Evolutionary conservation across 1,140 invertebrate species (phyloP).

Genomic region (Megalopta genalis): DNA sequence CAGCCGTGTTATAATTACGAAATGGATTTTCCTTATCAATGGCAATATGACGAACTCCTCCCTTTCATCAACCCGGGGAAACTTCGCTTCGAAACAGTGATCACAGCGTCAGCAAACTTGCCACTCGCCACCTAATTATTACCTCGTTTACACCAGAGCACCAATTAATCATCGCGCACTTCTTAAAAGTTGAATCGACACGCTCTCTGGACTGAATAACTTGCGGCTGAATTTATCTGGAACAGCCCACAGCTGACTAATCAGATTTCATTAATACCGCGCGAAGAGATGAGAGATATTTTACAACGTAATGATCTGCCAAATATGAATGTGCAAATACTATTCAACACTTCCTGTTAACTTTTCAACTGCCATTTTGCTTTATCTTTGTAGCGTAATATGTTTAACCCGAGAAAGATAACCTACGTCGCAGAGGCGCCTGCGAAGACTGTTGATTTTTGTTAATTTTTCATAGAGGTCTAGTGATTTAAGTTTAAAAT

Average conservation of each 20-base stretch:
- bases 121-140: background rate
- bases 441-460: too few species aligned
- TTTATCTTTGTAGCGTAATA: too few species aligned
- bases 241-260: background rate
- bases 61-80: conserved; percentile 3
- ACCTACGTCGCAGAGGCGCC: too few species aligned
- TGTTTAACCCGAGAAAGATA: too few species aligned
- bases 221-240: too few species aligned
- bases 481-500: too few species aligned
- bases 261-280: background rate
- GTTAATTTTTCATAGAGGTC: too few species aligned
- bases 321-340: too few species aligned
- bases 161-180: background rate
- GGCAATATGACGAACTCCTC: conserved; percentile 24
- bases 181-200: background rate
- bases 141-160: background rate
- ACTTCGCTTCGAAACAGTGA: background rate
- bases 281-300: too few species aligned
- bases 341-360: too few species aligned
- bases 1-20: conserved; percentile 45
- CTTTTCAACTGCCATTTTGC: too few species aligned
- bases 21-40: conserved; percentile 40
- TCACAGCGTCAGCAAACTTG: conserved; percentile 5
- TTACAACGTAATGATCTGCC: too few species aligned
- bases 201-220: background rate